Evolutionary conservation across 2,888 invertebrate genomes (phyloP).

Genomic region (Agonum fuliginosum): DNA sequence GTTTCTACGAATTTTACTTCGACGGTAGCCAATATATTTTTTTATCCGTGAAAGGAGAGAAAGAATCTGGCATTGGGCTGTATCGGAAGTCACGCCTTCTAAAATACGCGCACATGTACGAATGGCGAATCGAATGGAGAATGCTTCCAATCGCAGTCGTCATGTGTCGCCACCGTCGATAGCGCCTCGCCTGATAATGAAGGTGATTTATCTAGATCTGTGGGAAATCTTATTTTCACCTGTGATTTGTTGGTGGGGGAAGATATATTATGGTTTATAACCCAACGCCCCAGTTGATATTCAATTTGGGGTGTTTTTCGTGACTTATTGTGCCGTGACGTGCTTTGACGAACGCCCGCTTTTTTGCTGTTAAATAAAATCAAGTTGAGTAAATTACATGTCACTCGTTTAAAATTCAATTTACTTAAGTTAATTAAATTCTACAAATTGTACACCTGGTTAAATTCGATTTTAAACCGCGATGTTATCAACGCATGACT

Average conservation of each 20-base stretch:
- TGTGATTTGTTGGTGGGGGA: slow-evolving; percentile 47
- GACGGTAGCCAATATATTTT: slow-evolving; percentile 54
- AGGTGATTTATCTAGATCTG: slow-evolving; percentile 57
- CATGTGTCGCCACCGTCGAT: slow-evolving; percentile 10
- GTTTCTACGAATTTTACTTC: slow-evolving; percentile 51
- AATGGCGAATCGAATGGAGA: background rate
- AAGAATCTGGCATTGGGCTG: slow-evolving; percentile 5
- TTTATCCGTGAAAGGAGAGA: slow-evolving; percentile 48
- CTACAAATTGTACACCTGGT: slow-evolving; percentile 19
- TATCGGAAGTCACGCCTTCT: slow-evolving; percentile 45
- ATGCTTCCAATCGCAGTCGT: slow-evolving; percentile 9
- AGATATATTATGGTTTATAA: slow-evolving; percentile 54
- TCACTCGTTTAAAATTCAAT: slow-evolving; percentile 44
- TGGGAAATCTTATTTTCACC: slow-evolving; percentile 53
- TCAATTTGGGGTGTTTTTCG: slow-evolving; percentile 44
- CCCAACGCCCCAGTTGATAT: slow-evolving; percentile 33
- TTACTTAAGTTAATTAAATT: slow-evolving; percentile 40
- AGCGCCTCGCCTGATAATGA: slow-evolving; percentile 38
- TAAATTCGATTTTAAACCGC: slow-evolving; percentile 32
- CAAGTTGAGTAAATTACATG: slow-evolving; percentile 33
- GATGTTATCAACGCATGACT: slow-evolving; percentile 1
- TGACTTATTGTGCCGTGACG: slow-evolving; percentile 41
- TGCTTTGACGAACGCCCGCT: slow-evolving; percentile 1
- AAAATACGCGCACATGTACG: slow-evolving; percentile 41
- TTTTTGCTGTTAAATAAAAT: slow-evolving; percentile 26